Evolutionary conservation across 2,113 vertebrate genomes (phyloP).

Genomic region (Suncus etruscus): DNA sequence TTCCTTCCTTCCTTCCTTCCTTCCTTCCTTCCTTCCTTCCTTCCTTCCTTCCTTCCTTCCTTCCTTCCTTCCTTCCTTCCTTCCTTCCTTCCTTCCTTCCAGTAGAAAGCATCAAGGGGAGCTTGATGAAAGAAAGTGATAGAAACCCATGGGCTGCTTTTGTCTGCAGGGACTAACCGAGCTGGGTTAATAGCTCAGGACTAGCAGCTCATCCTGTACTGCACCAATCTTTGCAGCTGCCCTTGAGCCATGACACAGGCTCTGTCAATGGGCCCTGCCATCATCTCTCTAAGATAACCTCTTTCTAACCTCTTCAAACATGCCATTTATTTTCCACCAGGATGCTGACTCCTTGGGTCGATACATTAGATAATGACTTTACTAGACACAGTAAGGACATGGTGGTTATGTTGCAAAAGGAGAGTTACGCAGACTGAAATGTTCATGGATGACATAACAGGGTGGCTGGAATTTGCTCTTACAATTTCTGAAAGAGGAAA

Average conservation of each 20-base stretch:
- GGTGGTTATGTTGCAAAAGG: background rate
- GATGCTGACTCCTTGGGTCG: background rate
- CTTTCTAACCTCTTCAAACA: background rate
- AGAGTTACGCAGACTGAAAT: background rate
- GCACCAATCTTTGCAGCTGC: background rate
- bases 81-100: background rate
- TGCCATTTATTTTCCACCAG: background rate
- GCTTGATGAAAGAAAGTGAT: background rate
- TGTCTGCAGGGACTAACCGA: too few species aligned
- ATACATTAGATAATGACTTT: background rate
- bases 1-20: too few species aligned
- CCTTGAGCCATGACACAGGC: background rate
- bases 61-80: too few species aligned
- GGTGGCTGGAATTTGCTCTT: slow-evolving; percentile 4
- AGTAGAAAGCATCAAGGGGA: background rate
- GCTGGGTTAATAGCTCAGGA: too few species aligned
- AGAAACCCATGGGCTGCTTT: too few species aligned
- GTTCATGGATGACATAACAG: background rate
- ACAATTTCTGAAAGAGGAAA: background rate
- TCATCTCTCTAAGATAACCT: background rate
- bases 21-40: too few species aligned
- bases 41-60: too few species aligned
- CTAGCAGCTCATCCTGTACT: too few species aligned
- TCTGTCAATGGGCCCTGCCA: slow-evolving; percentile 16
- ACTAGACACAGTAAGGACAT: background rate